Percentiles rank a stretch among this genome's conserved stretches.
Evolutionary conservation across 1,140 invertebrate genomes (phyloP).

Genomic region (Musca domestica): DNA sequence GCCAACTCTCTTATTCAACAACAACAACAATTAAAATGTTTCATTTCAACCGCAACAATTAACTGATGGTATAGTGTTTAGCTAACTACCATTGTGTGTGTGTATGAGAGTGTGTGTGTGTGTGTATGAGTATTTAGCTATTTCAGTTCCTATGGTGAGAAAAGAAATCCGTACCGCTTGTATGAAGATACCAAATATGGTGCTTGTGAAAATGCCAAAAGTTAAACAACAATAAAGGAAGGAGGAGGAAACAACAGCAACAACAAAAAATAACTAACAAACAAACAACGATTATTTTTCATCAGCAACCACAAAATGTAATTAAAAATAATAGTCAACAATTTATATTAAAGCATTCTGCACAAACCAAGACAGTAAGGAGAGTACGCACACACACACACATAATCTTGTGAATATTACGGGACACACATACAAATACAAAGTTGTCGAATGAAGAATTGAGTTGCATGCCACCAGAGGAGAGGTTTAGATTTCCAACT

Average conservation of each 20-base stretch:
- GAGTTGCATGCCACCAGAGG: background rate
- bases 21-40: too few species aligned
- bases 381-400: background rate
- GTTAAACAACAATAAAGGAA: background rate
- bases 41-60: too few species aligned
- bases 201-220: background rate
- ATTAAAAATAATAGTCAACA: conserved; percentile 21
- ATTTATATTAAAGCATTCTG: conserved; percentile 17
- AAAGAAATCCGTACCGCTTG: too few species aligned
- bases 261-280: background rate
- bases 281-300: conserved; percentile 5
- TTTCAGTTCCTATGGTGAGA: too few species aligned
- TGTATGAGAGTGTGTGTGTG: too few species aligned
- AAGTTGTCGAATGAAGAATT: background rate
- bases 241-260: background rate
- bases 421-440: background rate
- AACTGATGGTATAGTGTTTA: too few species aligned
- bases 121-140: too few species aligned
- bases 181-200: too few species aligned
- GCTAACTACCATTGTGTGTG: too few species aligned
- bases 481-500: too few species aligned
- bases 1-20: too few species aligned
- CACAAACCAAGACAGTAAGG: background rate
- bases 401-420: background rate
- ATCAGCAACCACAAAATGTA: conserved; percentile 16